Conservation (phyloP, 1,140 invertebrate species). For the Drosophila busckii region DNA sequence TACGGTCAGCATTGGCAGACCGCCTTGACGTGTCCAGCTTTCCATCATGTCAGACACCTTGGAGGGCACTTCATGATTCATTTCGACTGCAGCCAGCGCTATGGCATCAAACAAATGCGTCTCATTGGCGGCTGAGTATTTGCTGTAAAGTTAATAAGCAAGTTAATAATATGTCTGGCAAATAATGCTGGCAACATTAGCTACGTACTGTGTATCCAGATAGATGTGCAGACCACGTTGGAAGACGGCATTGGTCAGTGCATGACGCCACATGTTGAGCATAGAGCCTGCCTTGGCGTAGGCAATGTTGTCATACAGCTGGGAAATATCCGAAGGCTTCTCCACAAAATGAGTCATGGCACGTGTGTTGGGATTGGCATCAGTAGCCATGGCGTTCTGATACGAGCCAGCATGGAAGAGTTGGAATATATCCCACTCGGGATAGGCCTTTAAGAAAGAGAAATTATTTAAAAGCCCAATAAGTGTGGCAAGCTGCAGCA, state of each 20-base stretch:
- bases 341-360: constrained; percentile 87
- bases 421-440: constrained; percentile 88
- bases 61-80: constrained; percentile 40
- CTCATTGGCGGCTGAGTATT: constrained; percentile 81
- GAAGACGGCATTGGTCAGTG: constrained; percentile 91
- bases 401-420: constrained; percentile 86
- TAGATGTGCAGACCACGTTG: constrained; percentile 89
- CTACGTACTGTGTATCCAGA: constrained; percentile 82
- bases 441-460: constrained; percentile 79
- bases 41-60: constrained; percentile 80
- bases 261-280: constrained; percentile 96
- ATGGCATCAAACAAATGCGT: constrained; percentile 84
- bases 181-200: not conserved
- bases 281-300: constrained; percentile 85
- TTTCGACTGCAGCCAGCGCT: constrained; percentile 80
- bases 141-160: constrained; percentile 15
- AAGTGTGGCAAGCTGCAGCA: too few relatives aligned
- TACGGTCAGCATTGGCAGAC: constrained; percentile 84
- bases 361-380: constrained; percentile 83
- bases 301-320: constrained; percentile 89
- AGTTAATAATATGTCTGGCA: not conserved
- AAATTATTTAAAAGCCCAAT: not conserved
- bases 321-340: constrained; percentile 85
- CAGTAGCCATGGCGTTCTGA: constrained; percentile 83
- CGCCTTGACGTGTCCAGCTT: constrained; percentile 85